These are phyloP conservation scores for Portunus trituberculatus DNA, from an alignment of 1,140 invertebrate genomes.

Conservation along the genomic window DNA sequence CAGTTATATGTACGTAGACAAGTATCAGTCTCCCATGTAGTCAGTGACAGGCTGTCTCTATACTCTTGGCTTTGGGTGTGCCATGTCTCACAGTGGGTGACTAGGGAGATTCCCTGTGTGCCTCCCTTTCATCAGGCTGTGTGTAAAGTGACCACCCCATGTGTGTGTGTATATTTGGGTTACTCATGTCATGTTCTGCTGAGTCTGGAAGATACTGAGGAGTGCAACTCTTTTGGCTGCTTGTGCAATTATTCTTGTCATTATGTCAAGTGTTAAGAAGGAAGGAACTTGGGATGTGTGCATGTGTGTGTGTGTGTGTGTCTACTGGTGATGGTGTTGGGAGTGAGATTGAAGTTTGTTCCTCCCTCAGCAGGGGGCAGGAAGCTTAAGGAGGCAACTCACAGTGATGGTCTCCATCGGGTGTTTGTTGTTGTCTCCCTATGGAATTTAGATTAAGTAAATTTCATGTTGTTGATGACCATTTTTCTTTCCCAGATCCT, in stretches of 20 bases:
- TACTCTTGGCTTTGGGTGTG: too few relatives aligned
- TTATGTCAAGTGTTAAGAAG: neutral
- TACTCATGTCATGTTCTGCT: neutral
- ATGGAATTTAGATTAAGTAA: neutral
- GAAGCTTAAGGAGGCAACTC: neutral
- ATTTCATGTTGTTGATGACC: neutral
- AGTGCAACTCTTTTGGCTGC: neutral
- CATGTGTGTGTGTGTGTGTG: too few relatives aligned
- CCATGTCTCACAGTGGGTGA: too few relatives aligned
- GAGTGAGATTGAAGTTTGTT: neutral
- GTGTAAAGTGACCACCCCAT: too few relatives aligned
- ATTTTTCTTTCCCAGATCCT: neutral
- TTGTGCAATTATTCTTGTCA: neutral
- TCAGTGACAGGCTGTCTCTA: neutral
- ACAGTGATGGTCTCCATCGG: neutral
- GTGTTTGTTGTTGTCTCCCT: neutral
- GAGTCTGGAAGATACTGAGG: neutral
- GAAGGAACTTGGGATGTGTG: too few relatives aligned
- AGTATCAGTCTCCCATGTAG: neutral
- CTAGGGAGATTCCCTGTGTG: too few relatives aligned
- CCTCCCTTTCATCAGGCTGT: too few relatives aligned
- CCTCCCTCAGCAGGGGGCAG: neutral
- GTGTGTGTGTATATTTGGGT: neutral
- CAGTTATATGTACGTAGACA: neutral
- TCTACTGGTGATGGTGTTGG: neutral